Percentiles rank a stretch among this genome's conserved stretches.
These are phyloP conservation scores for Cochlearius cochlearius DNA, from an alignment of 2,113 vertebrate species.

Conservation along the genomic window DNA sequence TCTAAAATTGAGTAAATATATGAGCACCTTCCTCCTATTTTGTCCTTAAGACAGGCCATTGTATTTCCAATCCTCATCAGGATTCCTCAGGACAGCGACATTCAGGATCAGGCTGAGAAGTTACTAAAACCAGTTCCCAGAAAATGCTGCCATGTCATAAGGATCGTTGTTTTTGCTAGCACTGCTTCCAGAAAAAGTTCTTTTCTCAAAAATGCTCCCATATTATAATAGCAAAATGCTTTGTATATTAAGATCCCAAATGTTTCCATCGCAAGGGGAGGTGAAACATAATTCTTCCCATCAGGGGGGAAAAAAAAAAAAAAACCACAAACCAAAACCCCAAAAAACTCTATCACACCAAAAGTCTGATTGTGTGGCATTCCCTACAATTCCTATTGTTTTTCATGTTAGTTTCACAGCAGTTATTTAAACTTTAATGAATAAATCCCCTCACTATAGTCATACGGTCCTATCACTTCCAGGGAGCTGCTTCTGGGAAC, in stretches of 20 bases:
- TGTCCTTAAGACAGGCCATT: not conserved
- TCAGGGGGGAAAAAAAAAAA: not conserved
- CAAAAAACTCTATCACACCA: not conserved
- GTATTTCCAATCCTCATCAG: not conserved
- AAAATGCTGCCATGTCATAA: not conserved
- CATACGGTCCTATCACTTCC: not conserved
- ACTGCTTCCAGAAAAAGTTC: not conserved
- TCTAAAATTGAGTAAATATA: not conserved
- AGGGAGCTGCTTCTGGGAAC: not conserved
- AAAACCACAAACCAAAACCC: not conserved
- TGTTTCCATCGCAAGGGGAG: not conserved
- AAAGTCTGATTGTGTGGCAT: not conserved
- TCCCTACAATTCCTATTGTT: not conserved
- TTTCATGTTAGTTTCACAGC: not conserved
- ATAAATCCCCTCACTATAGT: not conserved
- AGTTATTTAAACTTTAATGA: not conserved
- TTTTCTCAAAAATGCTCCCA: not conserved
- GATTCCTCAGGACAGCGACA: not conserved
- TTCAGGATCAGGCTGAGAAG: not conserved
- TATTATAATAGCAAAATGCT: not conserved
- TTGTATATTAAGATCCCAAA: not conserved
- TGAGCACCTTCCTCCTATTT: not conserved
- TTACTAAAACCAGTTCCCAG: not conserved
- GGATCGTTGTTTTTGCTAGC: not conserved
- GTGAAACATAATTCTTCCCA: not conserved